Evolutionary conservation across 2,113 vertebrate species (phyloP).

Genomic region (Chiloscyllium plagiosum): DNA sequence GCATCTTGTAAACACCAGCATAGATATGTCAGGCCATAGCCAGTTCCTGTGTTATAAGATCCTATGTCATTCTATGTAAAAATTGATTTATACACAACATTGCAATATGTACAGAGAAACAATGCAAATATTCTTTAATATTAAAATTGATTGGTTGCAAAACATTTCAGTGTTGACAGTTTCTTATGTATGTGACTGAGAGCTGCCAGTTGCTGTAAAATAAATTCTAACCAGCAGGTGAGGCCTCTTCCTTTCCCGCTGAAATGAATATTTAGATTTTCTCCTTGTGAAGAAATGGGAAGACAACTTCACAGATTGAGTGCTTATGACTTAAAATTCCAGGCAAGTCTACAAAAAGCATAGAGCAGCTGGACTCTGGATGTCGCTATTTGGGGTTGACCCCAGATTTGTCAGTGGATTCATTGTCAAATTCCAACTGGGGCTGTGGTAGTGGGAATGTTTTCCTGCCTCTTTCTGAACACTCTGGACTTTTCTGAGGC

Average conservation of each 20-base stretch:
- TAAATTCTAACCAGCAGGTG: neutral
- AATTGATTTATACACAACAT: neutral
- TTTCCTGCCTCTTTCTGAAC: neutral
- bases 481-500: neutral
- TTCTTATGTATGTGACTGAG: neutral
- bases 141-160: neutral
- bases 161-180: neutral
- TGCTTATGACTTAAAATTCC: neutral
- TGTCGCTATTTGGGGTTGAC: neutral
- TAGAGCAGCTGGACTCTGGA: neutral
- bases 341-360: no score
- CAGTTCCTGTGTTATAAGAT: neutral
- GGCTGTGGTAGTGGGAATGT: neutral
- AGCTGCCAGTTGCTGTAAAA: neutral
- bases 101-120: neutral
- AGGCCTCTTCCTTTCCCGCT: neutral
- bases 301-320: neutral
- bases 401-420: neutral
- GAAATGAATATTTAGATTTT: neutral
- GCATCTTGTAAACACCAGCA: neutral
- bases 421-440: neutral
- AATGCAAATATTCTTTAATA: conserved; percentile 26
- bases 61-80: conserved; percentile 19
- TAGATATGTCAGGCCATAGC: neutral
- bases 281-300: neutral